These are phyloP conservation scores for Serilophus lunatus DNA, from an alignment of 2,113 vertebrate species.

Conservation along the genomic window DNA sequence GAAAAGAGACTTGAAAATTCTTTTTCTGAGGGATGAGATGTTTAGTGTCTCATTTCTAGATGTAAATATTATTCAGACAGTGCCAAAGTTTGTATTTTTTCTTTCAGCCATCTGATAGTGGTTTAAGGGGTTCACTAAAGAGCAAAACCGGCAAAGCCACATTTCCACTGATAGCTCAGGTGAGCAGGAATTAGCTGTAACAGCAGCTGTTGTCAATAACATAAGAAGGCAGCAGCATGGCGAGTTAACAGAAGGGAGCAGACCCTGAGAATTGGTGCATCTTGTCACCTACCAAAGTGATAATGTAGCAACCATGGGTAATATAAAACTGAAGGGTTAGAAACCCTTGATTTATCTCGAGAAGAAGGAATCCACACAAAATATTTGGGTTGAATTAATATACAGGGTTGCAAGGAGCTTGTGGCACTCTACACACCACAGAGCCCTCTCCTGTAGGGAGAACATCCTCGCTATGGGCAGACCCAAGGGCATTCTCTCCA, in stretches of 20 bases:
- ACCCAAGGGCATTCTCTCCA: background rate
- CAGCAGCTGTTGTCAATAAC: background rate
- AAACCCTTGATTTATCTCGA: background rate
- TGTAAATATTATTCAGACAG: background rate
- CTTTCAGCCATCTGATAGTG: background rate
- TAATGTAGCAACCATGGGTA: background rate
- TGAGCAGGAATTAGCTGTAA: background rate
- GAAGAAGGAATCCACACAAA: background rate
- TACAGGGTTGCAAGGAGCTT: background rate
- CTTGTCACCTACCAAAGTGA: background rate
- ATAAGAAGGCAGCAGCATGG: background rate
- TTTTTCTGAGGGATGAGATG: background rate
- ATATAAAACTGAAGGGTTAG: background rate
- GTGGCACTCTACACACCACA: background rate
- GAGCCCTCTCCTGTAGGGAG: background rate
- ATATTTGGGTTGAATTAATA: background rate
- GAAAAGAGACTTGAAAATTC: background rate
- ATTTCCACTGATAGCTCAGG: background rate
- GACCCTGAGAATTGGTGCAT: background rate
- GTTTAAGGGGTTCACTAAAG: background rate
- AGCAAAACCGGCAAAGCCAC: background rate
- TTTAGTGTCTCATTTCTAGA: background rate
- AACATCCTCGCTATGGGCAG: background rate
- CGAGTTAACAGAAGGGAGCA: background rate
- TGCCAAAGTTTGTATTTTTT: background rate